phyloP scores from a whole-genome alignment of 1,140 invertebrate genomes.

The Drosophila lowei region DNA sequence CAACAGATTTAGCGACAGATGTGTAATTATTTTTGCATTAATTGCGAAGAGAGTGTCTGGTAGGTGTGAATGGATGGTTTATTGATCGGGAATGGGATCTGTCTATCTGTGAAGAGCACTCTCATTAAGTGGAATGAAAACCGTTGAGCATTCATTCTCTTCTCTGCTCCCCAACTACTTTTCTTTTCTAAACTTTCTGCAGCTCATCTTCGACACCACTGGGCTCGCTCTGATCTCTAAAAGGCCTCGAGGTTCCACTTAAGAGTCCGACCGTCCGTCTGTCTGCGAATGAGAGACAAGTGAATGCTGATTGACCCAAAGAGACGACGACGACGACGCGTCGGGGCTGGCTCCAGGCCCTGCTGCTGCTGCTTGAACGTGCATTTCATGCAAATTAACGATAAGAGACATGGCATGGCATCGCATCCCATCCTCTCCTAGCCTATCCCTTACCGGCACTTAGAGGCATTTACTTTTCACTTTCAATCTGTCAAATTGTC shows the following conservation, averaged over 20 bases:
- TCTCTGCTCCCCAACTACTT: conserved; percentile 20
- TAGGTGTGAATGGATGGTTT: conserved; percentile 22
- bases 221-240: too few species aligned
- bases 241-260: conserved; percentile 31
- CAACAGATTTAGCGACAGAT: conserved; percentile 25
- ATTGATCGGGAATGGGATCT: background rate
- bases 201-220: conserved; percentile 19
- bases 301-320: conserved; percentile 78
- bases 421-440: too few species aligned
- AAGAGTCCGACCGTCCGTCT: conserved; percentile 8
- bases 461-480: conserved; percentile 68
- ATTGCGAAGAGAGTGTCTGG: conserved; percentile 13
- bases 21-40: conserved; percentile 52
- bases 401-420: conserved; percentile 20
- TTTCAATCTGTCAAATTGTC: conserved; percentile 80
- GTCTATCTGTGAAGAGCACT: background rate
- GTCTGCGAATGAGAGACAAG: conserved; percentile 63
- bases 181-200: conserved; percentile 33
- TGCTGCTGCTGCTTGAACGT: conserved; percentile 48
- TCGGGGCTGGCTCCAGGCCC: conserved; percentile 47
- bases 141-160: conserved; percentile 21
- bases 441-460: conserved; percentile 49
- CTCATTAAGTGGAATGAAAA: conserved; percentile 21
- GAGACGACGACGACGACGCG: conserved; percentile 24
- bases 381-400: conserved; percentile 79